Evolutionary conservation across 2,888 invertebrate genomes (phyloP).

Genomic region (Odontocolon sp.): DNA sequence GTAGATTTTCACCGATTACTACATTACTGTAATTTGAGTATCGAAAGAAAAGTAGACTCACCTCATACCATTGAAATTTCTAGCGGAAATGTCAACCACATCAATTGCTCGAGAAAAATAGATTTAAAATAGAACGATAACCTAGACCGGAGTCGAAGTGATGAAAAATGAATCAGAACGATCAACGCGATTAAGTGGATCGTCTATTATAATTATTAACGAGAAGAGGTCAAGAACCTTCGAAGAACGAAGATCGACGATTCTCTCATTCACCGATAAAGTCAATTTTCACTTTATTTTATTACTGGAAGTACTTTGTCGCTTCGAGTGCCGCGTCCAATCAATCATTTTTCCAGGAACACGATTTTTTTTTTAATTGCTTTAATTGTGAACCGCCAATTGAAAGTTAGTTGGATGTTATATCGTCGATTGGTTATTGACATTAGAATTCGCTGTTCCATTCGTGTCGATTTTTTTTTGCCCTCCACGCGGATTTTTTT

Average conservation of each 20-base stretch:
- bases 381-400: conserved; percentile 34
- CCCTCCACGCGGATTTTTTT: too few relatives aligned
- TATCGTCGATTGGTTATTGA: background rate
- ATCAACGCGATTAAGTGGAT: background rate
- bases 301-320: conserved; percentile 20
- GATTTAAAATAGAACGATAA: conserved; percentile 9
- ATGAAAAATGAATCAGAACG: conserved; percentile 15
- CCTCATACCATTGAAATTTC: background rate
- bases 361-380: conserved; percentile 40
- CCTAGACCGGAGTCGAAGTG: conserved; percentile 2
- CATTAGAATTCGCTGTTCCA: too few relatives aligned
- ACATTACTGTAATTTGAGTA: background rate
- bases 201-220: background rate
- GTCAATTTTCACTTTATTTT: conserved; percentile 40
- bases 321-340: conserved; percentile 18
- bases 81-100: too few relatives aligned
- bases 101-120: too few relatives aligned
- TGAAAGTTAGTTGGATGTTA: background rate
- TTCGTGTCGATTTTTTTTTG: too few relatives aligned
- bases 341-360: conserved; percentile 23
- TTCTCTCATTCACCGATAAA: background rate
- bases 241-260: background rate
- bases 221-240: background rate
- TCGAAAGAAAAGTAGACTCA: background rate
- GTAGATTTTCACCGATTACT: background rate